Evolutionary conservation across 2,888 invertebrate genomes (phyloP).

Genomic region (Drosophila prostipennis): DNA sequence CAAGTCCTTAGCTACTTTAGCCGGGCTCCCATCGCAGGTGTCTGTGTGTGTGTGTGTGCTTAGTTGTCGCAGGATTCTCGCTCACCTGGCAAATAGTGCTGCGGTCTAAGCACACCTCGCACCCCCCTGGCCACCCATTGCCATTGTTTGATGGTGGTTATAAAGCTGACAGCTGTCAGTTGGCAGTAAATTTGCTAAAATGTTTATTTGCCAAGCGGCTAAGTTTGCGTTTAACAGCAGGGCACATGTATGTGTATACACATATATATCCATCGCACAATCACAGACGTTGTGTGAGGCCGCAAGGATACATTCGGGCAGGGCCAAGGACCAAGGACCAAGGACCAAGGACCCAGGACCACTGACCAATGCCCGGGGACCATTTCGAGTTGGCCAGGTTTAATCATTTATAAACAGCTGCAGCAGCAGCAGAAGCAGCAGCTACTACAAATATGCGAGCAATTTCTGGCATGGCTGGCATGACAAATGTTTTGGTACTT

Average conservation of each 20-base stretch:
- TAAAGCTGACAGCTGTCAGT: conserved; percentile 82
- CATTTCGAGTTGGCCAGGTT: conserved; percentile 58
- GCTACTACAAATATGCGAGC: conserved; percentile 28
- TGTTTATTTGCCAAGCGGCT: conserved; percentile 78
- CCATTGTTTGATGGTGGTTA: conserved; percentile 78
- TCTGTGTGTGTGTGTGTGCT: conserved; percentile 46
- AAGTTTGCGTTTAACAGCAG: conserved; percentile 76
- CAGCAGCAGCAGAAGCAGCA: conserved; percentile 35
- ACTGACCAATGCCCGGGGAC: conserved; percentile 48
- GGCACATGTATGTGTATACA: no score
- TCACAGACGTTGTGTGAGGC: conserved; percentile 57
- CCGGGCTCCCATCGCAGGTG: conserved; percentile 14
- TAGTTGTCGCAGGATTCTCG: conserved; percentile 64
- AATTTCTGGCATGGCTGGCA: conserved; percentile 58
- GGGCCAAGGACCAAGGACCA: conserved; percentile 29
- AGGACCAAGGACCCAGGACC: conserved; percentile 30
- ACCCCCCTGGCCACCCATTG: background rate
- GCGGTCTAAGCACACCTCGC: conserved; percentile 68
- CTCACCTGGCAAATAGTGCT: conserved; percentile 60
- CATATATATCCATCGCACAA: no score
- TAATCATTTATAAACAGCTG: conserved; percentile 76
- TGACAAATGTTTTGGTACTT: conserved; percentile 77
- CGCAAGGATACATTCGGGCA: conserved; percentile 32
- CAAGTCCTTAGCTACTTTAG: conserved; percentile 55
- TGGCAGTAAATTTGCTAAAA: conserved; percentile 79